These are phyloP conservation scores for Nasua narica DNA, from an alignment of 2,797 vertebrate species.

Conservation along the genomic window DNA sequence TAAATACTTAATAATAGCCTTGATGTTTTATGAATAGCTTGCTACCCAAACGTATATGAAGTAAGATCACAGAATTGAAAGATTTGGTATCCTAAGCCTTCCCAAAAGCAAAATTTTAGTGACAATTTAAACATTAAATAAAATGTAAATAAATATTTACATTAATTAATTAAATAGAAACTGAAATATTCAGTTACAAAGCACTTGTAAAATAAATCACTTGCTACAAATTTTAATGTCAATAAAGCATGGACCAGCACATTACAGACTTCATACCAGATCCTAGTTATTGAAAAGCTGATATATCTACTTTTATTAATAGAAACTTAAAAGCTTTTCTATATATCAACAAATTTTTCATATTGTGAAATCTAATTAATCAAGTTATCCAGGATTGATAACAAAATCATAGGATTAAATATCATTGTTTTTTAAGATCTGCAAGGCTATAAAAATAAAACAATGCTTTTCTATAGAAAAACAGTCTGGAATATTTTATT, in stretches of 20 bases:
- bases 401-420: constrained; percentile 34
- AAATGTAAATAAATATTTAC: constrained; percentile 34
- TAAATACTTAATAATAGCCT: neutral
- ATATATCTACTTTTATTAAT: neutral
- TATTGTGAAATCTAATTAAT: constrained; percentile 31
- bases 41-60: neutral
- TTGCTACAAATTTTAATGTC: constrained; percentile 9
- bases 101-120: constrained; percentile 40
- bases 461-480: constrained; percentile 21
- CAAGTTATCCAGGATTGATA: neutral
- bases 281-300: neutral
- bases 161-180: constrained; percentile 26
- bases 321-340: neutral
- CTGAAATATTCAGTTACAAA: constrained; percentile 1
- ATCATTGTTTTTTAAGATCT: neutral
- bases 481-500: neutral
- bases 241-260: neutral
- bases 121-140: constrained; percentile 33
- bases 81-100: neutral
- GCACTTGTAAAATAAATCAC: neutral
- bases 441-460: constrained; percentile 20
- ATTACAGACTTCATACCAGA: neutral
- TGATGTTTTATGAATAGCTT: constrained; percentile 30
- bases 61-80: neutral
- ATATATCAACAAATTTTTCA: neutral